Conservation (phyloP, 64 coral and sea anemone species). For the Orbicella faveolata region DNA sequence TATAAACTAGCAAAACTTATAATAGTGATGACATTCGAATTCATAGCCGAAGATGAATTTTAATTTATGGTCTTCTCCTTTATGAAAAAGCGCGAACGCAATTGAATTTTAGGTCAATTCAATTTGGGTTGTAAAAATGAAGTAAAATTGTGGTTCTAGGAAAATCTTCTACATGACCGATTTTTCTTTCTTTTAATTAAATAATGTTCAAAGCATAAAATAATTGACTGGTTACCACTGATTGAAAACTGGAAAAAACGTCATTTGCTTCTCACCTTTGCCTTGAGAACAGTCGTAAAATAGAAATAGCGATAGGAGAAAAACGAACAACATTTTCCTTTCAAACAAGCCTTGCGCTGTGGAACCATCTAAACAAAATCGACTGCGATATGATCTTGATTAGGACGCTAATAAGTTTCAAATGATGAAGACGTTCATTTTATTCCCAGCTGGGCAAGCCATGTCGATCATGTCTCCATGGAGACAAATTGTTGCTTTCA, state of each 20-base stretch:
- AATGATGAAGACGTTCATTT: not conserved
- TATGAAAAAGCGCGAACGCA: too few species aligned
- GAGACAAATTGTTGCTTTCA: slow-evolving; percentile 10
- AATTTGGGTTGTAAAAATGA: too few species aligned
- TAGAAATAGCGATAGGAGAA: not conserved
- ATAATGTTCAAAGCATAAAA: not conserved
- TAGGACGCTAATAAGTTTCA: not conserved
- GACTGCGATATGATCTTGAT: not conserved
- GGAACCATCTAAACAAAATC: not conserved
- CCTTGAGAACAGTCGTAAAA: not conserved
- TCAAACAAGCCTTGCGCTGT: not conserved
- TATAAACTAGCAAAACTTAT: too few species aligned
- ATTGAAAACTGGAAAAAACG: not conserved
- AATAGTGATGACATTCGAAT: too few species aligned
- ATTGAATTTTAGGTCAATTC: too few species aligned
- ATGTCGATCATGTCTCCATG: not conserved
- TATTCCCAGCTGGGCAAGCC: slow-evolving; percentile 18
- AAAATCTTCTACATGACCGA: too few species aligned
- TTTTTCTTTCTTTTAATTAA: too few species aligned
- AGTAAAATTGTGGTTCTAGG: too few species aligned
- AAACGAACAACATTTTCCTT: not conserved
- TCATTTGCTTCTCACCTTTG: not conserved
- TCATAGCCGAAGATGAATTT: too few species aligned
- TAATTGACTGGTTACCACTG: not conserved
- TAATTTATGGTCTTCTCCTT: too few species aligned